Percentiles rank a stretch among this genome's conserved stretches.
phyloP scores from a whole-genome alignment of 2,797 vertebrate genomes.

The Thalassophryne amazonica region DNA sequence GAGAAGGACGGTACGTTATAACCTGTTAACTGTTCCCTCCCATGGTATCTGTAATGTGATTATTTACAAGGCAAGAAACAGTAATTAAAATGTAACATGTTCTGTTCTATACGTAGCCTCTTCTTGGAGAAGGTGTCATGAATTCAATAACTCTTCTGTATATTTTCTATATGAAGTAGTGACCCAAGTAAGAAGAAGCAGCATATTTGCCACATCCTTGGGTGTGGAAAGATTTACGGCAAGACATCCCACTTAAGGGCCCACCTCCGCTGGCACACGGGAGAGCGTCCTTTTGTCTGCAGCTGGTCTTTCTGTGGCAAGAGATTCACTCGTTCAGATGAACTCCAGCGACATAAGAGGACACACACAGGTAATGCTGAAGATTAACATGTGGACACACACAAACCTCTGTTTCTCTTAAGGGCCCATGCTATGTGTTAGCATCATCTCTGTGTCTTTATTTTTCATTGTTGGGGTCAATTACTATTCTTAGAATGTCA shows the following conservation, averaged over 20 bases:
- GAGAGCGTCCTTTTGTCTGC: constrained; percentile 92
- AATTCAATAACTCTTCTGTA: neutral
- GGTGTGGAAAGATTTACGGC: constrained; percentile 94
- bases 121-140: neutral
- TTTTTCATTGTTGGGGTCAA: neutral
- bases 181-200: constrained; percentile 95
- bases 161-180: constrained; percentile 43
- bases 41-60: neutral
- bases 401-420: neutral
- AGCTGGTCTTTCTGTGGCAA: constrained; percentile 92
- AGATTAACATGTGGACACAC: neutral
- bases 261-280: constrained; percentile 95
- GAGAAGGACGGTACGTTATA: constrained; percentile 85
- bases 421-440: neutral
- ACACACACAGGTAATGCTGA: constrained; percentile 86
- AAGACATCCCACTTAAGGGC: constrained; percentile 95
- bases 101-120: neutral
- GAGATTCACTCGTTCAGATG: constrained; percentile 91
- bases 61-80: neutral
- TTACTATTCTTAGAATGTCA: too few relatives aligned
- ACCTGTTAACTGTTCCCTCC: too few relatives aligned
- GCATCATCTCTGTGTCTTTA: neutral
- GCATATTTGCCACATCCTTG: constrained; percentile 93
- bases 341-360: constrained; percentile 93
- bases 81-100: neutral